Evolutionary conservation across 2,888 invertebrate species (phyloP).

Genomic region (Sphinx pinastri): DNA sequence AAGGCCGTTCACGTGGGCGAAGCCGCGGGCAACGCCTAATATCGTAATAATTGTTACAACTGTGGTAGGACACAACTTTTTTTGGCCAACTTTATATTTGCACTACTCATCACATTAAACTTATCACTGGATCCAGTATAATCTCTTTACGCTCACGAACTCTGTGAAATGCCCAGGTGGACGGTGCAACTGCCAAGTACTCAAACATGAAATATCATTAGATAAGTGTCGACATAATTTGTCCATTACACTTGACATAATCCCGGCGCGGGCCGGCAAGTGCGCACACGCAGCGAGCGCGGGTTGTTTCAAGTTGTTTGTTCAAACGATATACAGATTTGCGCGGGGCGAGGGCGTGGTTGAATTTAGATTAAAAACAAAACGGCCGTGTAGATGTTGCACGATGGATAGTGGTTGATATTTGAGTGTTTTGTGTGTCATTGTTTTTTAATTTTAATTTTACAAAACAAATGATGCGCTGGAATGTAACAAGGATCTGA

Average conservation of each 20-base stretch:
- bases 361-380: conserved; percentile 29
- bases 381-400: conserved; percentile 5
- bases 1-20: no score
- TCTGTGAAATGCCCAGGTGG: background rate
- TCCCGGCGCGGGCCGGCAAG: conserved; percentile 30
- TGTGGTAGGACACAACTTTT: no score
- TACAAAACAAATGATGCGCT: background rate
- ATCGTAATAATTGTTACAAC: no score
- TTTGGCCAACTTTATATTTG: no score
- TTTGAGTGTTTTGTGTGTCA: background rate
- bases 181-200: background rate
- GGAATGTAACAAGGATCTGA: no score
- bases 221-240: conserved; percentile 30
- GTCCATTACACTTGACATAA: conserved; percentile 32
- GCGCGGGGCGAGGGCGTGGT: conserved; percentile 21
- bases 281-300: conserved; percentile 22
- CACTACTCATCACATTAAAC: no score
- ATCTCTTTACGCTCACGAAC: background rate
- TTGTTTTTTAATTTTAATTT: background rate
- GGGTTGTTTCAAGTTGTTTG: conserved; percentile 42
- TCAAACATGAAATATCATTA: background rate
- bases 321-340: conserved; percentile 44
- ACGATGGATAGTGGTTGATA: background rate
- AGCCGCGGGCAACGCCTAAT: no score
- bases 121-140: background rate